These are phyloP conservation scores for Diadegma fenestrale DNA, from an alignment of 2,888 invertebrate species.

Conservation along the genomic window DNA sequence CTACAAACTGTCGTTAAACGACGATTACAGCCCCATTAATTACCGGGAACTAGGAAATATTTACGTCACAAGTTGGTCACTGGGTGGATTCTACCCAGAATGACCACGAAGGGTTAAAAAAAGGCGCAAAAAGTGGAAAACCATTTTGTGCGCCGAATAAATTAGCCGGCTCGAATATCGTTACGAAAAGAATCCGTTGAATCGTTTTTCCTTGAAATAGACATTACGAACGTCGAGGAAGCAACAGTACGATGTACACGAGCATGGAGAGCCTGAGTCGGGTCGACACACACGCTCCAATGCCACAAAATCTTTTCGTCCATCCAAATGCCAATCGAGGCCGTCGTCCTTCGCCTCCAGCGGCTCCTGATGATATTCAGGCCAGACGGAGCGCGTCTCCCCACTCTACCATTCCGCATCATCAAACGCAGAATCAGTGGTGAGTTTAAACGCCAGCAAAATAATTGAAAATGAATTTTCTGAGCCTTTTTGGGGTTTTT, in stretches of 20 bases:
- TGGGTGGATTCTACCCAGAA: no score
- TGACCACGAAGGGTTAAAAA: no score
- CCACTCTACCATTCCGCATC: slow-evolving; percentile 72
- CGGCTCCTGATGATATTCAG: slow-evolving; percentile 49
- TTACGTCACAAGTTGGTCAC: no score
- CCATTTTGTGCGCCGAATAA: background rate
- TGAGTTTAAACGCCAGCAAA: slow-evolving; percentile 29
- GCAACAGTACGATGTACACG: slow-evolving; percentile 83
- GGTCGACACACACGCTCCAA: slow-evolving; percentile 78
- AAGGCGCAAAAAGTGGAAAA: background rate
- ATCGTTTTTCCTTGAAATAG: background rate
- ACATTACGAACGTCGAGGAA: slow-evolving; percentile 82
- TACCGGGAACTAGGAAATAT: no score
- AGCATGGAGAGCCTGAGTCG: slow-evolving; percentile 83
- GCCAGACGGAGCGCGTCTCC: slow-evolving; percentile 73
- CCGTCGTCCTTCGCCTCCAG: slow-evolving; percentile 51
- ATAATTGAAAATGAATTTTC: background rate
- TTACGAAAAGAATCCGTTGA: background rate
- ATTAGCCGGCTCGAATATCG: background rate
- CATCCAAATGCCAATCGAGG: slow-evolving; percentile 74
- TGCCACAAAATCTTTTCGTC: slow-evolving; percentile 75
- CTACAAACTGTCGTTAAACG: no score
- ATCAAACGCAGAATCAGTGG: slow-evolving; percentile 75
- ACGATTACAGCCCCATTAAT: no score
- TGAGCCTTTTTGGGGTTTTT: no score